Evolutionary conservation across 2,888 invertebrate genomes (phyloP), one percentile per base, ranked within the genome.

Genomic region (Lepetodrilus schrolli): DNA sequence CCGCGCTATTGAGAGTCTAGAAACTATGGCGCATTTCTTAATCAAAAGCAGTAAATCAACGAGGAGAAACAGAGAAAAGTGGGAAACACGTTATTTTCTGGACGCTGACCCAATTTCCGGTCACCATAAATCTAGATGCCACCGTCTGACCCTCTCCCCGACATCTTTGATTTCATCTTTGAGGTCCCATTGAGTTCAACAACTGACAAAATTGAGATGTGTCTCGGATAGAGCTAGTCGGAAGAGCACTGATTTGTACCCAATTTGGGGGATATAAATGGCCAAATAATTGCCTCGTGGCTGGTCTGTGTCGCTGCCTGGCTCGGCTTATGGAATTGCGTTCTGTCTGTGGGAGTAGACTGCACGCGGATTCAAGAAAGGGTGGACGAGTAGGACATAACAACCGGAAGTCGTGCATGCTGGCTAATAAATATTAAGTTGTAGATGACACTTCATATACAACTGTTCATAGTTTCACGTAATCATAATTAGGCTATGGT

Each of bases 181-280:
- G 26, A n/a, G 7, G 5, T 3, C 58, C 26, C 30, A 17, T 21
- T 30, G 58, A 58, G 58, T 30, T 58, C 30, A 30, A 17, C 30
- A 17, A n/a, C 58, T n/a, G 0, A 8, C 30, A 23, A 58, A 58
- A 51, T 26, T 58, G 26, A 26, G 58, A 58, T 58, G 21, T 13
- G 34, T 58, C 17, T 30, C 58, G n/a, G 58, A 30, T 58, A 30
- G 48, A 58, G 7, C 58, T 30, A 7, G 58, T 26, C 26, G 26
- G 17, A 26, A 17, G 30, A 34, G 30, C 13, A 58, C 34, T 17
- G 58, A 58, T 58, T 58, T 58, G 58, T 58, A 58, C 58, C 58
- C 58, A 26, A 58, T 58, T 51, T 58, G 58, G 13, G 58, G 13
- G 58, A 23, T 30, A 58, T 30, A 58, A 58, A 58, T 58, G 26